Conservation (phyloP, 1,140 invertebrate genomes). For the Octopus sinensis region DNA sequence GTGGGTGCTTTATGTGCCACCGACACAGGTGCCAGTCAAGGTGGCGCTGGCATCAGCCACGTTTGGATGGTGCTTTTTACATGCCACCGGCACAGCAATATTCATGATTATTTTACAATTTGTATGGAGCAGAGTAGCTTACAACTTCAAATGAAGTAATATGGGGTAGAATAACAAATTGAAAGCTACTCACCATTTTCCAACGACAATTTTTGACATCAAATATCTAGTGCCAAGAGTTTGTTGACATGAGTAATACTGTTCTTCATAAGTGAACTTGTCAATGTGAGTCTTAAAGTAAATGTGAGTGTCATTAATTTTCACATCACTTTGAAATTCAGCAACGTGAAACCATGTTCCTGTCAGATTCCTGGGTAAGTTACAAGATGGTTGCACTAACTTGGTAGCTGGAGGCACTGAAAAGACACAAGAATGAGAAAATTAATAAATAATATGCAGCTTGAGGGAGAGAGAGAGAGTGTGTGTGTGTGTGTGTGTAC, state of each 20-base stretch:
- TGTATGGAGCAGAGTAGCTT: no score
- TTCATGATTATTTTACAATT: no score
- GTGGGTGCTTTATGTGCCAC: no score
- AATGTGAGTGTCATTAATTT: constrained; percentile 93
- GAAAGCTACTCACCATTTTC: constrained; percentile 74
- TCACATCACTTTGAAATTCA: constrained; percentile 74
- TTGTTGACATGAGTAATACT: constrained; percentile 89
- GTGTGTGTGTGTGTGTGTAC: no score
- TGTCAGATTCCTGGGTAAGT: constrained; percentile 86
- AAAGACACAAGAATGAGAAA: not conserved
- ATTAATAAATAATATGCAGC: no score
- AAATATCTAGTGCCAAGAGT: constrained; percentile 83
- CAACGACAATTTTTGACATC: constrained; percentile 92
- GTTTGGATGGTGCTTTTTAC: no score
- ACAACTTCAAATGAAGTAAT: no score
- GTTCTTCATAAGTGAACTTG: constrained; percentile 68
- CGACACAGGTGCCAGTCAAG: no score
- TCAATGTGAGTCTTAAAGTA: constrained; percentile 88
- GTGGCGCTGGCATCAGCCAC: no score
- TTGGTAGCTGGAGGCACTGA: constrained; percentile 41
- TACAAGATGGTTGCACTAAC: constrained; percentile 79
- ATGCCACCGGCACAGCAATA: no score
- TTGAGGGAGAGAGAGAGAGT: no score
- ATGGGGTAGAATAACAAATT: no score
- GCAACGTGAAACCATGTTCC: constrained; percentile 90